Base-by-base conservation (phyloP, 2,113 vertebrate species). In the Tinamus guttatus region DNA sequence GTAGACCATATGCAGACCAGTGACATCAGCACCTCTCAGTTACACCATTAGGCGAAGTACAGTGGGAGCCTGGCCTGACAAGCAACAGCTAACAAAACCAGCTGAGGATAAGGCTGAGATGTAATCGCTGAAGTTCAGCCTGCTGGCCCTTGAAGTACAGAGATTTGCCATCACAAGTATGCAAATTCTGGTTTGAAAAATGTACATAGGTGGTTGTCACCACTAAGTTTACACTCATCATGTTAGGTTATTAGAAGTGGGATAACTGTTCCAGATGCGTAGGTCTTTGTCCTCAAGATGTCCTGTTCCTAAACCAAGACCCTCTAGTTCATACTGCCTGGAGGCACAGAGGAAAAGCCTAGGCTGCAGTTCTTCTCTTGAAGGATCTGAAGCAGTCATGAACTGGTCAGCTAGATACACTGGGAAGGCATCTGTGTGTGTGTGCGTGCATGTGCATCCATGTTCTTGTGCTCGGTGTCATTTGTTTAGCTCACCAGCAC, bases 211-310 rank as follows among this genome's bases (percentile, higher is more conserved):
- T 63, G 11, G 5, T 13, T 56, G 32, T 52, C 16, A 56, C 19
- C 4, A 19, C 12, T 36, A 63, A 71, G 9, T 4, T 79, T 84
- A 22, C 16, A 11, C 1, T 30, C 27, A 16, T 25, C 41, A 21
- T 75, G 84, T 32, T 68, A 54, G 16, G 5, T 67, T 59, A 81
- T 47, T 75, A 51, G 41, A 92, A 84, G 27, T 27, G 7, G 59
- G 8, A 9, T 16, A 58, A 89, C 5, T 49, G 40, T 0, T 76
- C 1, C 21, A 52, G 7, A 32, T 54, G 36, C 10, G 32, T 80
- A 0, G 0, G 22, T 3, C 9, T 68, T 41, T 86, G 19, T n/a
- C 64, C 14, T 47, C 25, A 36, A 2, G 1, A 40, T 64, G 19
- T 73, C 12, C 8, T 82, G 1, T 14, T 80, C 30, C 9, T 78